Evolutionary conservation across 2,888 invertebrate species (phyloP), one percentile per base, ranked within the genome.

Genomic region (Achlya flavicornis): DNA sequence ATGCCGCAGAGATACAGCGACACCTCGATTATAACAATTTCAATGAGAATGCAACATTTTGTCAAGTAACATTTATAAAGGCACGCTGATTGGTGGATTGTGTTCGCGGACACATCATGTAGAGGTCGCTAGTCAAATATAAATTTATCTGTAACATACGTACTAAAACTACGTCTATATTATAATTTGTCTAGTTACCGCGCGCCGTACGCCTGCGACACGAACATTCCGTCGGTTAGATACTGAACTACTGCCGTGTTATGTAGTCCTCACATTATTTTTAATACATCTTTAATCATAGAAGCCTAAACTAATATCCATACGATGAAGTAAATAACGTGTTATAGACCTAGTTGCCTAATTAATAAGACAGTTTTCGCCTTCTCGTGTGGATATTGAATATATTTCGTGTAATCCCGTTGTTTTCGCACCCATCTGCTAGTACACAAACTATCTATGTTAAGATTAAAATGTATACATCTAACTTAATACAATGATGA

Each of bases 401-500:
- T 3, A 53, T 3, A 48, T 16, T 6, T 16, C 53, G 19, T 19
- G 19, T 8, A 10, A 53, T 19, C 53, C 53, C 19, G 53, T 10
- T 53, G 19, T 19, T 19, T 19, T n/a, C 46, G n/a, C 46, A 46
- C 19, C 19, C 19, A 53, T 53, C 53, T 19, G 53, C 53, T 48
- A 53, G 16, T 53, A 19, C 19, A 53, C 19, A 53, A 53, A 19
- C 53, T 53, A 53, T 53, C 19, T 53, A 53, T 53, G 10, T 53
- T 53, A 53, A 53, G 16, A 19, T 53, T 58, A 58, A 58, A 32
- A 58, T 58, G 8, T 58, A 58, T 58, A 33, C 58, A 14, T 58
- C 35, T 58, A 58, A 58, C 58, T 58, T 58, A 58, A 58, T 32
- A 32, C 33, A 58, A 58, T 35, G n/a, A 58, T 58, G 35, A 58